Percentiles rank a stretch among this genome's conserved stretches.
These are phyloP conservation scores for Lordiphosa stackelbergi DNA, from an alignment of 1,140 invertebrate species.

Conservation along the genomic window DNA sequence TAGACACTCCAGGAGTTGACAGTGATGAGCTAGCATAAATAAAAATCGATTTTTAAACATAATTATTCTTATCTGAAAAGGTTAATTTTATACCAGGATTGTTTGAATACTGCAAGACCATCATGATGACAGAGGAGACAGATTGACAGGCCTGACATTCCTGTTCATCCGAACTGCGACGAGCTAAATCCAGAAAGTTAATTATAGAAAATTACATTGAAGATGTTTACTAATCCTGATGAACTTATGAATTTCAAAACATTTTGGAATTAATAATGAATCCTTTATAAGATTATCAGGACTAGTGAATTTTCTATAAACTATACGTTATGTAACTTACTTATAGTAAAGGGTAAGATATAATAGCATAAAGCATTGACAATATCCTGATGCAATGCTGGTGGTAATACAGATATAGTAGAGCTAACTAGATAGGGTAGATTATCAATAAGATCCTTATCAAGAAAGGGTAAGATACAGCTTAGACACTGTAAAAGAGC, in stretches of 20 bases:
- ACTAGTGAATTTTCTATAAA: no score
- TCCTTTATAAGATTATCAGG: no score
- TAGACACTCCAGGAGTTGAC: conserved; percentile 94
- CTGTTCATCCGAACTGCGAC: conserved; percentile 81
- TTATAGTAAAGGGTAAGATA: conserved; percentile 96
- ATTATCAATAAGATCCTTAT: conserved; percentile 96
- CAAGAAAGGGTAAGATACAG: conserved; percentile 96
- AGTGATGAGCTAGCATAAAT: conserved; percentile 87
- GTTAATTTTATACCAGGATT: conserved; percentile 84
- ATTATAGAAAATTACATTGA: not conserved
- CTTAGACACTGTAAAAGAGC: conserved; percentile 92
- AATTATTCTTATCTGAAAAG: conserved; percentile 5
- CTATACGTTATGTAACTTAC: conserved; percentile 82
- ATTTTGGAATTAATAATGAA: not conserved
- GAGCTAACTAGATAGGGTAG: conserved; percentile 96
- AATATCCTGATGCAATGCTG: conserved; percentile 94
- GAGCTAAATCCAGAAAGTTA: conserved; percentile 78
- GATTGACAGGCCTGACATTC: conserved; percentile 94
- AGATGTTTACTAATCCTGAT: no score
- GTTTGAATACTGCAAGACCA: conserved; percentile 96
- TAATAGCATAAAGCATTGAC: conserved; percentile 97
- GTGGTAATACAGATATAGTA: conserved; percentile 93
- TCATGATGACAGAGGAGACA: conserved; percentile 96
- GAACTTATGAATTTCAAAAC: no score
- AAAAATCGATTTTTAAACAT: not conserved